A percentile compares a stretch with the other conserved stretches of the same genome.
Evolutionary conservation across 2,888 invertebrate genomes (phyloP).

Genomic region (Drosophila nr. fundita): DNA sequence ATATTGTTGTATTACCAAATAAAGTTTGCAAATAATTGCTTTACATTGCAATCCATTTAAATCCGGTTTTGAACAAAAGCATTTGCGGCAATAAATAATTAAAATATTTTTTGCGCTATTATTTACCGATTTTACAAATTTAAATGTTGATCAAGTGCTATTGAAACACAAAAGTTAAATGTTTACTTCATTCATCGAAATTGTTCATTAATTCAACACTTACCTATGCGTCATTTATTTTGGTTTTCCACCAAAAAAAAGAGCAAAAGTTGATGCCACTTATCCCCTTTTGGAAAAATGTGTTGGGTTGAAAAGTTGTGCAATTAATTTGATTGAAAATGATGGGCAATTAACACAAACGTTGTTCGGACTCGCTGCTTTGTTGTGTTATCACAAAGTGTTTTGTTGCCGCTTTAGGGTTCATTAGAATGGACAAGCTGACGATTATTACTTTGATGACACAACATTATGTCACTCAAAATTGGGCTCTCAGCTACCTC

Average conservation of each 20-base stretch:
- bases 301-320: constrained; percentile 26
- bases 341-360: constrained; percentile 58
- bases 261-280: constrained; percentile 14
- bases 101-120: constrained; percentile 25
- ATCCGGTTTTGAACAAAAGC: not conserved
- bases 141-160: constrained; percentile 4
- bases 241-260: not conserved
- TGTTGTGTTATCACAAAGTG: constrained; percentile 9
- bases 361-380: constrained; percentile 8
- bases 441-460: constrained; percentile 24
- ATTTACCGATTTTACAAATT: not conserved
- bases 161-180: constrained; percentile 5
- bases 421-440: constrained; percentile 23
- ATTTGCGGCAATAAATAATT: constrained; percentile 18
- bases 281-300: not conserved
- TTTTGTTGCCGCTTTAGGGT: constrained; percentile 17
- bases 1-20: constrained; percentile 13
- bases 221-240: constrained; percentile 3
- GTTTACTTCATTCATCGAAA: constrained; percentile 1
- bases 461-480: constrained; percentile 28
- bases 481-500: constrained; percentile 3
- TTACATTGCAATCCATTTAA: constrained; percentile 5
- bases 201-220: constrained; percentile 28
- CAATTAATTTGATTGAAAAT: constrained; percentile 70
- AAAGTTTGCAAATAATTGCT: constrained; percentile 35